Percentiles rank a stretch among this genome's conserved stretches.
Evolutionary conservation across 2,113 vertebrate genomes (phyloP).

Genomic region (Fulmarus glacialis): DNA sequence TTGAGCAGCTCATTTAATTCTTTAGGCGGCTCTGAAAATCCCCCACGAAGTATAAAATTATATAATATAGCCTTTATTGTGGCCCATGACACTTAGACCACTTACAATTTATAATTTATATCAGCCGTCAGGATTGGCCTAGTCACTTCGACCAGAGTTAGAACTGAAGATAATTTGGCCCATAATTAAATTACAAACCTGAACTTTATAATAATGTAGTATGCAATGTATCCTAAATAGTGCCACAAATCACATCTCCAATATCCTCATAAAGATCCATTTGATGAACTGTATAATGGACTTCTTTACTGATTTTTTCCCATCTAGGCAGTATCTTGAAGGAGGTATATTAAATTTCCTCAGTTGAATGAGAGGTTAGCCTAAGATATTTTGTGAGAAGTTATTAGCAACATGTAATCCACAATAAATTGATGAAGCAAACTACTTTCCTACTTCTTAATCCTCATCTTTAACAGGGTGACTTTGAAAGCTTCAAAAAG

Average conservation of each 20-base stretch:
- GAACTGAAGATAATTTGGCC: slow-evolving; percentile 46
- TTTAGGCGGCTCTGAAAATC: background rate
- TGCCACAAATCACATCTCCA: slow-evolving; percentile 51
- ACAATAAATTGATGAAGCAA: slow-evolving; percentile 41
- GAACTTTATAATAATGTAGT: slow-evolving; percentile 59
- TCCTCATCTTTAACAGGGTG: background rate
- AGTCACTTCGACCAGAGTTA: slow-evolving; percentile 37
- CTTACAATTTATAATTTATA: slow-evolving; percentile 48
- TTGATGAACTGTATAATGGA: slow-evolving; percentile 56
- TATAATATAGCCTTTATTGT: slow-evolving; percentile 13
- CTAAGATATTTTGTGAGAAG: slow-evolving; percentile 27
- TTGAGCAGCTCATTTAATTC: slow-evolving; percentile 13
- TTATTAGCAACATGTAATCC: slow-evolving; percentile 46
- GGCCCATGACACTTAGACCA: background rate
- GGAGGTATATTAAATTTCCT: slow-evolving; percentile 21
- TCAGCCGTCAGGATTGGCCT: slow-evolving; percentile 30
- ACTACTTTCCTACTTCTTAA: background rate
- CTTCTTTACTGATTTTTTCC: slow-evolving; percentile 7
- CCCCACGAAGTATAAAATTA: background rate
- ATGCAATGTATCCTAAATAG: slow-evolving; percentile 54
- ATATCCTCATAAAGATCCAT: slow-evolving; percentile 54
- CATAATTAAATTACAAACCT: slow-evolving; percentile 64
- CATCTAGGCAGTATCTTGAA: slow-evolving; percentile 9
- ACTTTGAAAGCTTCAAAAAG: slow-evolving; percentile 47
- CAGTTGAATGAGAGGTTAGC: background rate